These are phyloP conservation scores for Sparus aurata DNA, from an alignment of 2,797 vertebrate genomes.

Conservation along the genomic window DNA sequence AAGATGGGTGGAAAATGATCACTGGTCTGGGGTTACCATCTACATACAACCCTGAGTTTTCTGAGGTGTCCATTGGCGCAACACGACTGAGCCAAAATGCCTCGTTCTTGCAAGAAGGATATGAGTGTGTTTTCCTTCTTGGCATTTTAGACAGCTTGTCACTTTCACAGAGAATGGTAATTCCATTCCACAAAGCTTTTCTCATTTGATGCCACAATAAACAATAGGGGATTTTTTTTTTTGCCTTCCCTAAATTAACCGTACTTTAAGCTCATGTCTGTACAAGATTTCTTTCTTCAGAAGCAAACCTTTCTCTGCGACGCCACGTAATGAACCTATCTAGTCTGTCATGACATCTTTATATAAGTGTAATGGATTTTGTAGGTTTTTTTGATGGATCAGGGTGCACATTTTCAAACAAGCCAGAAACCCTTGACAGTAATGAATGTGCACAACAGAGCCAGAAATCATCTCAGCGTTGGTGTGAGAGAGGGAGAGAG, in stretches of 20 bases:
- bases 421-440: slow-evolving; percentile 58
- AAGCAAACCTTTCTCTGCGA: slow-evolving; percentile 16
- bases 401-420: slow-evolving; percentile 59
- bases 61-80: neutral
- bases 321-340: slow-evolving; percentile 46
- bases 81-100: slow-evolving; percentile 1
- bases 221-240: slow-evolving; percentile 34
- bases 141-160: slow-evolving; percentile 2
- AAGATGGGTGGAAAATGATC: neutral
- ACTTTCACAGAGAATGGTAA: neutral
- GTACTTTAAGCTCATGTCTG: slow-evolving; percentile 3
- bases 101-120: neutral
- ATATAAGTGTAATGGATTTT: slow-evolving; percentile 56
- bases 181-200: slow-evolving; percentile 3
- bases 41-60: neutral
- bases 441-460: slow-evolving; percentile 59
- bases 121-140: no score
- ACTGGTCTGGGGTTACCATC: neutral
- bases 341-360: slow-evolving; percentile 51
- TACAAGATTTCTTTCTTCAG: slow-evolving; percentile 36
- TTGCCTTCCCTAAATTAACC: slow-evolving; percentile 11
- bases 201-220: slow-evolving; percentile 23
- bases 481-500: neutral
- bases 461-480: slow-evolving; percentile 47
- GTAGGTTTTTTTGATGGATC: slow-evolving; percentile 54